Percentiles rank a stretch among this genome's conserved stretches.
These are phyloP conservation scores for Machimus atricapillus DNA, from an alignment of 2,888 invertebrate genomes.

Conservation along the genomic window DNA sequence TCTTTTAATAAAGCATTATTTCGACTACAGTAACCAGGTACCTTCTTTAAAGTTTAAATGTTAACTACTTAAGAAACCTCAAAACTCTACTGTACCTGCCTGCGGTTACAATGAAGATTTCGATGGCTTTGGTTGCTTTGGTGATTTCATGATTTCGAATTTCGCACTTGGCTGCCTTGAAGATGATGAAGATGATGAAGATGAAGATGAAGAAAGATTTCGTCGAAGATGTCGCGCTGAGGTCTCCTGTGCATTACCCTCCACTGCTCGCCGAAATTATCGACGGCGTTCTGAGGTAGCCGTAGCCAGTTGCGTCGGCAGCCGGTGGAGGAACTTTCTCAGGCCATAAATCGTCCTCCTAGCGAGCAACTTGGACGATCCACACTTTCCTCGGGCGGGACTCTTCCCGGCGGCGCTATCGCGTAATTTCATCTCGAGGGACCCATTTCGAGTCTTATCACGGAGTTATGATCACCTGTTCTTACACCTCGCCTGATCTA, in stretches of 20 bases:
- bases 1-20: too few species aligned
- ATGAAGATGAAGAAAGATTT: background rate
- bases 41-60: background rate
- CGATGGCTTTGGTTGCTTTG: too few species aligned
- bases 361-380: background rate
- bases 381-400: conserved; percentile 23
- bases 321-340: conserved; percentile 22
- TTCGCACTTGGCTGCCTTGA: background rate
- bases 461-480: conserved; percentile 24
- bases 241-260: background rate
- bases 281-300: background rate
- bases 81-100: background rate
- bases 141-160: too few species aligned
- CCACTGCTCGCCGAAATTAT: background rate
- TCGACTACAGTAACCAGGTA: too few species aligned
- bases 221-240: background rate
- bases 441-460: conserved; percentile 31
- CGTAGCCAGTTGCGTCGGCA: background rate
- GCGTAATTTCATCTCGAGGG: conserved; percentile 27
- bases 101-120: background rate
- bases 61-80: background rate
- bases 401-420: conserved; percentile 16
- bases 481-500: conserved; percentile 33
- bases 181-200: background rate
- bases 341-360: background rate